These are phyloP conservation scores for Sapajus apella DNA, from an alignment of 2,113 vertebrate genomes.

Conservation along the genomic window DNA sequence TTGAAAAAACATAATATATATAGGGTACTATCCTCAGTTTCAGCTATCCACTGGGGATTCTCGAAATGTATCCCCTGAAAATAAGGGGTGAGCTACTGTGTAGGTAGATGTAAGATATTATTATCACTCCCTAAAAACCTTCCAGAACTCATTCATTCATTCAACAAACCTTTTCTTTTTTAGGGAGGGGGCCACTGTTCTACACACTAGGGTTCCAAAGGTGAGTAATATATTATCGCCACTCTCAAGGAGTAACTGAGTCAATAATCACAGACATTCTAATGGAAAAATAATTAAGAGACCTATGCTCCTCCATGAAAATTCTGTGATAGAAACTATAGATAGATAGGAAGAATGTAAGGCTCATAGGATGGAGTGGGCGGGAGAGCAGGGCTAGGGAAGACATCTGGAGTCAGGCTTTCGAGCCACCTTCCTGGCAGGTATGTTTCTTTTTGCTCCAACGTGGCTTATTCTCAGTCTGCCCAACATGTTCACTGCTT, in stretches of 20 bases:
- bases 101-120: neutral
- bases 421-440: neutral
- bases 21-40: neutral
- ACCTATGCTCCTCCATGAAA: neutral
- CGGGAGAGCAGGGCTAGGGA: neutral
- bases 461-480: neutral
- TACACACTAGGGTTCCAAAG: neutral
- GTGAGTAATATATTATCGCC: neutral
- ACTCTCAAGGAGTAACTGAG: neutral
- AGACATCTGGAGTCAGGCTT: neutral
- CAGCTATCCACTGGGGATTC: neutral
- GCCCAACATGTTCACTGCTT: neutral
- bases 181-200: neutral
- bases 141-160: neutral
- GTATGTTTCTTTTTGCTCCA: neutral
- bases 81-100: neutral
- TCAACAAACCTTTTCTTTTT: neutral
- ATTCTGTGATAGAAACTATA: neutral
- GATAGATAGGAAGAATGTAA: neutral
- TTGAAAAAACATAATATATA: neutral
- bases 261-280: neutral
- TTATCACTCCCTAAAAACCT: neutral
- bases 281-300: neutral
- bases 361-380: neutral
- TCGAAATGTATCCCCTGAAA: neutral